These are phyloP conservation scores for Aphaenogaster ashmeadi DNA, from an alignment of 1,140 invertebrate genomes.

Conservation along the genomic window DNA sequence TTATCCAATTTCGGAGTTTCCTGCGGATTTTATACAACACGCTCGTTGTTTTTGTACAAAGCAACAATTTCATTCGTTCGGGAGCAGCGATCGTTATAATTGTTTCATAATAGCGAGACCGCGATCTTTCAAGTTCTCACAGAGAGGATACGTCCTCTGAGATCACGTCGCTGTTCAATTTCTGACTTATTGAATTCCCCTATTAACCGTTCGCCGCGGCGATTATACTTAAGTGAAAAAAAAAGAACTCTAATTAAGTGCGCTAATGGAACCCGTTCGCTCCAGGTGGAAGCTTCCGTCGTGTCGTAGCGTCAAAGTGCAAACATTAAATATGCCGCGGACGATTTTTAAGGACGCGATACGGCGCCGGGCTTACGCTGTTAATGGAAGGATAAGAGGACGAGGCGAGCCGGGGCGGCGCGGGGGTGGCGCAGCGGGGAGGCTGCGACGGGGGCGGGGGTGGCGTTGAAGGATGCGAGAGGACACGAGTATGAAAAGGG, in stretches of 20 bases:
- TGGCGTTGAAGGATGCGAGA: slow-evolving; percentile 75
- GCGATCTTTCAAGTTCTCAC: slow-evolving; percentile 10
- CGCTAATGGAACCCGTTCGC: slow-evolving; percentile 72
- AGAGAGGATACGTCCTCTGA: slow-evolving; percentile 3
- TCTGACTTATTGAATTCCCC: slow-evolving; percentile 58
- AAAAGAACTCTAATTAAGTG: slow-evolving; percentile 67
- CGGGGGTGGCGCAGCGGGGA: not conserved
- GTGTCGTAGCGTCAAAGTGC: slow-evolving; percentile 73
- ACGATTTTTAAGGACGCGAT: slow-evolving; percentile 78
- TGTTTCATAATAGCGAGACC: not conserved
- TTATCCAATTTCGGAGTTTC: slow-evolving; percentile 45
- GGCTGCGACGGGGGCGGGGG: slow-evolving; percentile 25
- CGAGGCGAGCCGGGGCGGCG: slow-evolving; percentile 13
- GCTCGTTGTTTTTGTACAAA: slow-evolving; percentile 11
- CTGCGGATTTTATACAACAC: slow-evolving; percentile 32
- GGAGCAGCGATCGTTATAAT: not conserved
- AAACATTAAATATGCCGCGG: slow-evolving; percentile 77
- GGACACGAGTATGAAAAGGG: slow-evolving; percentile 76
- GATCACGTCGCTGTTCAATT: slow-evolving; percentile 33
- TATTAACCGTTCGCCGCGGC: slow-evolving; percentile 67
- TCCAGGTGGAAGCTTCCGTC: slow-evolving; percentile 54
- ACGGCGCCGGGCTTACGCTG: slow-evolving; percentile 70
- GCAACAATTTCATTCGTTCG: slow-evolving; percentile 6
- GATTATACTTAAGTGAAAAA: slow-evolving; percentile 61
- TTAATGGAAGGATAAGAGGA: slow-evolving; percentile 78